These are phyloP conservation scores for Mallotus villosus DNA, from an alignment of 2,797 vertebrate genomes.

Conservation along the genomic window DNA sequence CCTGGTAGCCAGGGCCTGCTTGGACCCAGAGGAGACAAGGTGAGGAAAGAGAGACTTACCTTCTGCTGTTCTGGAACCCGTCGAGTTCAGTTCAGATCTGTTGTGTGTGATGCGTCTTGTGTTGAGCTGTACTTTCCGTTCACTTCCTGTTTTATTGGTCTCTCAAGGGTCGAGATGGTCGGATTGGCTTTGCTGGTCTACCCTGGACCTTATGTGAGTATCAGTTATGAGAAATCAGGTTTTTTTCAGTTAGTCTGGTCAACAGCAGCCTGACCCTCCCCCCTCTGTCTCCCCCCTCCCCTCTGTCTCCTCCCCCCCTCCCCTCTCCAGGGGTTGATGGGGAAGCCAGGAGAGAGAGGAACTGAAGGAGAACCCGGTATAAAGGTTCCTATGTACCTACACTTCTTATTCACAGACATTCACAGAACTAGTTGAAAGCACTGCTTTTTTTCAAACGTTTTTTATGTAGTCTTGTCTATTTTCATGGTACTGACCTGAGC, in stretches of 20 bases:
- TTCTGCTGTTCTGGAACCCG: too few species aligned
- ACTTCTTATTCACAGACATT: slow-evolving; percentile 42
- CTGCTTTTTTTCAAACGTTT: background rate
- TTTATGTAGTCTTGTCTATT: background rate
- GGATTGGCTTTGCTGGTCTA: slow-evolving; percentile 67
- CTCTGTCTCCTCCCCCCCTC: background rate
- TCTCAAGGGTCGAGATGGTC: slow-evolving; percentile 71
- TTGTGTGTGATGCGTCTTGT: background rate
- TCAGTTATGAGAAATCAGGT: background rate
- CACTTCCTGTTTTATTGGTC: background rate
- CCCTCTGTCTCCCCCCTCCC: too few species aligned
- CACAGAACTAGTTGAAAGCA: background rate
- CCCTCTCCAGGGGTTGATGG: slow-evolving; percentile 70
- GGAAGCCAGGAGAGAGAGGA: slow-evolving; percentile 71
- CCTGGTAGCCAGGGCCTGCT: slow-evolving; percentile 60
- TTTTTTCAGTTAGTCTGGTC: background rate
- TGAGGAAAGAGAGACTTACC: slow-evolving; percentile 24
- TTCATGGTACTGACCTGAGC: too few species aligned
- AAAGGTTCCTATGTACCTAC: slow-evolving; percentile 76
- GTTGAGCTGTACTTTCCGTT: background rate
- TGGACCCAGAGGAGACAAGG: slow-evolving; percentile 73
- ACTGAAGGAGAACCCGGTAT: slow-evolving; percentile 78
- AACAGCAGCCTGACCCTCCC: too few species aligned
- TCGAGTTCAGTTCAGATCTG: background rate
- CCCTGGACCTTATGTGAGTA: slow-evolving; percentile 75